A percentile compares a stretch with the other conserved stretches of the same genome.
These are phyloP conservation scores for Synanceia verrucosa DNA, from an alignment of 2,797 vertebrate species.

Conservation along the genomic window DNA sequence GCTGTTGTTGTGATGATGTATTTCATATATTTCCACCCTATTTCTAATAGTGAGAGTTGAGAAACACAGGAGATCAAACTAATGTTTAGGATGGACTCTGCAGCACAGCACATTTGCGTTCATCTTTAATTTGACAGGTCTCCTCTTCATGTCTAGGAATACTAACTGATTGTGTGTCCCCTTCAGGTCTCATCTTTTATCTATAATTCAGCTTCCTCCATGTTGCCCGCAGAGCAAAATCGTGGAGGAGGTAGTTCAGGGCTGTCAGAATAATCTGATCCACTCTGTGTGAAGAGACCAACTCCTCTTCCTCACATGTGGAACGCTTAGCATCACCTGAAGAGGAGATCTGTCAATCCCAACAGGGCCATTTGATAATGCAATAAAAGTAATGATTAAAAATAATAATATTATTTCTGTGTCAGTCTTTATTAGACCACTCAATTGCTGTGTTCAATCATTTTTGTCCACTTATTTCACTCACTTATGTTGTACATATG, in stretches of 20 bases:
- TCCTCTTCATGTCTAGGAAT: not conserved
- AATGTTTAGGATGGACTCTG: not conserved
- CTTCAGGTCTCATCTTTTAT: slow-evolving; percentile 50
- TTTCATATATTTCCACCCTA: not conserved
- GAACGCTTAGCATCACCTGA: slow-evolving; percentile 16
- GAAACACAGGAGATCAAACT: not conserved
- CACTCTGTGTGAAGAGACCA: slow-evolving; percentile 11
- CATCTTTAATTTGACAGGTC: not conserved
- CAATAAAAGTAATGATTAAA: too few species aligned
- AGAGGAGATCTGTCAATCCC: not conserved
- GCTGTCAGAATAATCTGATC: slow-evolving; percentile 50
- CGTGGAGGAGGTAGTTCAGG: not conserved
- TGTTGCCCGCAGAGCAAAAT: slow-evolving; percentile 18
- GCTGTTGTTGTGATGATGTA: not conserved
- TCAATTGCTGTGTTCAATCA: too few species aligned
- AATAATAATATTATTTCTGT: too few species aligned
- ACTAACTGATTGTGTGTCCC: not conserved
- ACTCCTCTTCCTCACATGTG: slow-evolving; percentile 5
- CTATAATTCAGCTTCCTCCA: slow-evolving; percentile 63
- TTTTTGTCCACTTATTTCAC: too few species aligned
- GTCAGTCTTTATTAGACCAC: too few species aligned
- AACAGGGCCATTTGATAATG: too few species aligned
- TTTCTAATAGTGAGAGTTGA: not conserved
- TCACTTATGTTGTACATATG: too few species aligned
- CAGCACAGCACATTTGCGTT: not conserved